Evolutionary conservation across 2,113 vertebrate genomes (phyloP).

Genomic region (Rhea americana): DNA sequence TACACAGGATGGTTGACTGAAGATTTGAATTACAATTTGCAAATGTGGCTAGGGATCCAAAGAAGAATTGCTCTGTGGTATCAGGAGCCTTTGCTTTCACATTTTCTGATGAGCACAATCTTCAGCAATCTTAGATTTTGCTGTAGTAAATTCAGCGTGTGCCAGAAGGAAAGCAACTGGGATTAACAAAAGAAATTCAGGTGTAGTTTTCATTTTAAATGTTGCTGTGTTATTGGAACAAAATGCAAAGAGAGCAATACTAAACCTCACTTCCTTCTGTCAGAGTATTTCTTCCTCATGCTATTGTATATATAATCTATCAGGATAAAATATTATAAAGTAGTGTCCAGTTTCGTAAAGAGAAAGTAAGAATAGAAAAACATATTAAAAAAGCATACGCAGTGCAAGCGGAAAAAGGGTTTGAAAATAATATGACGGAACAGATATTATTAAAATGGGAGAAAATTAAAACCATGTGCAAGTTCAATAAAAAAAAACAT

Average conservation of each 20-base stretch:
- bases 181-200: conserved; percentile 30
- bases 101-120: neutral
- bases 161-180: neutral
- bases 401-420: neutral
- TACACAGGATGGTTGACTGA: conserved; percentile 25
- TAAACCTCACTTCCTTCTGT: neutral
- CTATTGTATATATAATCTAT: neutral
- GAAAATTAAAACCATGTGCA: neutral
- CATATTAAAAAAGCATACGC: neutral
- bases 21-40: conserved; percentile 36
- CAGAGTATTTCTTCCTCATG: neutral
- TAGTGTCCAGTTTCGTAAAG: neutral
- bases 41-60: conserved; percentile 16
- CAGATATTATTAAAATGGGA: neutral
- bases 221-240: neutral
- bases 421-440: neutral
- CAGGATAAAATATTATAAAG: neutral
- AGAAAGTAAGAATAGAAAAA: neutral
- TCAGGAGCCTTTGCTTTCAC: neutral
- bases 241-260: neutral
- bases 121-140: conserved; percentile 19
- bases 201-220: neutral
- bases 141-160: neutral
- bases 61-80: neutral
- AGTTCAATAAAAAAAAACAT: neutral